These are phyloP conservation scores for Danaus chrysippus DNA, from an alignment of 2,888 invertebrate species.

Conservation along the genomic window DNA sequence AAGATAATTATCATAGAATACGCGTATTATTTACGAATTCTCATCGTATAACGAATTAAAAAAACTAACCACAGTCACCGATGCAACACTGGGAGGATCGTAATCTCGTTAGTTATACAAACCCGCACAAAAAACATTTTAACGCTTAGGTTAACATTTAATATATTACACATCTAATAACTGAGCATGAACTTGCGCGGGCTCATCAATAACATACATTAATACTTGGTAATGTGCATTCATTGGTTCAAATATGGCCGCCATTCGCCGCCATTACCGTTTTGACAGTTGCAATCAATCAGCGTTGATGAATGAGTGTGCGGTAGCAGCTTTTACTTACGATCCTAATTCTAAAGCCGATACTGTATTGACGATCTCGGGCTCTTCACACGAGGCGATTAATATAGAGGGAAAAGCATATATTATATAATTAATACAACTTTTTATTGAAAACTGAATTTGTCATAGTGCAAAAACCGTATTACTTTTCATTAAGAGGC, in stretches of 20 bases:
- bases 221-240: constrained; percentile 70
- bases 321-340: constrained; percentile 46
- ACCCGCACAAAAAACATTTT: constrained; percentile 15
- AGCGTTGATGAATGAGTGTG: constrained; percentile 71
- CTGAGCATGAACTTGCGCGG: constrained; percentile 66
- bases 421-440: not conserved
- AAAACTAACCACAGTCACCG: not conserved
- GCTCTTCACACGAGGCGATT: not conserved
- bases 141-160: constrained; percentile 44
- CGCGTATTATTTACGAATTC: too few species aligned
- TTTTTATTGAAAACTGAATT: too few species aligned
- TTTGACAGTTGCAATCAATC: constrained; percentile 79
- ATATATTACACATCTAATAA: constrained; percentile 63
- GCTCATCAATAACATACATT: constrained; percentile 71
- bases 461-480: too few species aligned
- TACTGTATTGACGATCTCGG: constrained; percentile 15
- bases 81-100: not conserved
- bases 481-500: too few species aligned
- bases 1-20: too few species aligned
- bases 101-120: constrained; percentile 3
- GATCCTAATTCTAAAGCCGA: constrained; percentile 17
- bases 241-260: constrained; percentile 62
- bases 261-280: constrained; percentile 71
- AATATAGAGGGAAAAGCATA: constrained; percentile 1
- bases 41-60: not conserved